A percentile compares a stretch with the other conserved stretches of the same genome.
phyloP scores from a whole-genome alignment of 2,888 invertebrate genomes.

The Oscheius myriophilus region DNA sequence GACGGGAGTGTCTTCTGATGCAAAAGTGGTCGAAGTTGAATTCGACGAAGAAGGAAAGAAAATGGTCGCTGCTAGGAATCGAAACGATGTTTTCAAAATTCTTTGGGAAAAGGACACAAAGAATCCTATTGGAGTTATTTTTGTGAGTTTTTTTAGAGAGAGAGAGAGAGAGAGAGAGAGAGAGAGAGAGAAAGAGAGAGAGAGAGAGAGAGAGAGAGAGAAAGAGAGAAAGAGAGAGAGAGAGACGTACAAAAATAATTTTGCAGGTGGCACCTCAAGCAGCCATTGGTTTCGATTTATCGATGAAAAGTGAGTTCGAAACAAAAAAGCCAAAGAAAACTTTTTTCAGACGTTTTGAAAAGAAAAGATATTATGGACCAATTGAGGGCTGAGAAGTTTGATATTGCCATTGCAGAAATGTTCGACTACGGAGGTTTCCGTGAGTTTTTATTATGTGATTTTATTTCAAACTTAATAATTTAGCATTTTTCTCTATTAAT shows the following conservation, averaged over 20 bases:
- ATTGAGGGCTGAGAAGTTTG: slow-evolving; percentile 20
- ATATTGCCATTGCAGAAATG: slow-evolving; percentile 22
- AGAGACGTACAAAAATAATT: too few species aligned
- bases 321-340: too few species aligned
- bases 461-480: too few species aligned
- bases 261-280: slow-evolving; percentile 7
- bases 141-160: slow-evolving; percentile 3
- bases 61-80: background rate
- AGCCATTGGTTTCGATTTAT: background rate
- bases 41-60: background rate
- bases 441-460: slow-evolving; percentile 10
- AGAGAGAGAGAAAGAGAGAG: too few species aligned
- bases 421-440: slow-evolving; percentile 26
- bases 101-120: slow-evolving; percentile 19
- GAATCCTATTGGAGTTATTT: slow-evolving; percentile 16
- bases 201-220: too few species aligned
- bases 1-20: slow-evolving; percentile 1
- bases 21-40: background rate
- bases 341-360: background rate
- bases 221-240: too few species aligned
- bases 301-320: background rate
- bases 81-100: slow-evolving; percentile 8
- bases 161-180: too few species aligned
- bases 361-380: slow-evolving; percentile 3
- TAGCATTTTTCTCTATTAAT: too few species aligned